Percentiles rank a stretch among this genome's conserved stretches.
Conservation (phyloP, 2,113 vertebrate species). For the Aptenodytes forsteri region DNA sequence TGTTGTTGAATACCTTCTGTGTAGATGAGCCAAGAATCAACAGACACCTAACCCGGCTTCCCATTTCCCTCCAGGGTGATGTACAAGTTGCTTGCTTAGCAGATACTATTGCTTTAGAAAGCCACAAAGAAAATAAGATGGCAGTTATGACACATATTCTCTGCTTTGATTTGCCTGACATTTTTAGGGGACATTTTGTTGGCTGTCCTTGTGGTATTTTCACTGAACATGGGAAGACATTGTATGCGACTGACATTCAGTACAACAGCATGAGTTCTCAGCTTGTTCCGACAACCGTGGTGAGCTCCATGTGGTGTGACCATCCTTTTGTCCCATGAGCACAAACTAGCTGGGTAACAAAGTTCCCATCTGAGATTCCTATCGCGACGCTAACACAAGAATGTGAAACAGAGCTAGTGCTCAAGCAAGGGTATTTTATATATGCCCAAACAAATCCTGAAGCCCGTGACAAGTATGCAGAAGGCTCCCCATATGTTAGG, state of each 20-base stretch:
- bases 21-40: neutral
- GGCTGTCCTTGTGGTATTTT: neutral
- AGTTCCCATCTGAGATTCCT: neutral
- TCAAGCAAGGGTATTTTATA: neutral
- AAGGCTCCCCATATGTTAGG: neutral
- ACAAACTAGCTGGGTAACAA: neutral
- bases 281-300: neutral
- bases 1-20: neutral
- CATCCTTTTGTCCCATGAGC: neutral
- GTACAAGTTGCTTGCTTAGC: neutral
- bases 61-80: neutral
- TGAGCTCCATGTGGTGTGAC: neutral
- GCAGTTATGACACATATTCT: neutral
- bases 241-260: neutral
- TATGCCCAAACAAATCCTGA: neutral
- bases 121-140: neutral
- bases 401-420: neutral
- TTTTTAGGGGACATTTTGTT: conserved; percentile 26
- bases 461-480: neutral
- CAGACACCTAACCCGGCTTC: neutral
- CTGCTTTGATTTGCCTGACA: conserved; percentile 1
- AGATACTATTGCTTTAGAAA: neutral
- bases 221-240: neutral
- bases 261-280: neutral
- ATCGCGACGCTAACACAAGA: neutral